Percentiles rank a stretch among this genome's conserved stretches.
Conservation (phyloP, 2,888 invertebrate species). For the Clivina fossor region DNA sequence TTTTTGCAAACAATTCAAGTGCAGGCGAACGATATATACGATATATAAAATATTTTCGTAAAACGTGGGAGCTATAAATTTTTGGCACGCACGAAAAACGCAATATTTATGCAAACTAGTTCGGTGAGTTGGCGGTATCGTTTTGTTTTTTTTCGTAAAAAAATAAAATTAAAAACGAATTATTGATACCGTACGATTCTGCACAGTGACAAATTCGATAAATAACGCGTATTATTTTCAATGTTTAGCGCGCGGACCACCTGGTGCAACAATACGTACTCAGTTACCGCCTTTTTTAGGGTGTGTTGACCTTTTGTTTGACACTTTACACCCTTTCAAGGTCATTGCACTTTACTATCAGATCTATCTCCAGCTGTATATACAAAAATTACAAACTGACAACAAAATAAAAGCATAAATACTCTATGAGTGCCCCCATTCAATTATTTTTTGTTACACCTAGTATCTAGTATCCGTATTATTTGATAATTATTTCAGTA, state of each 20-base stretch:
- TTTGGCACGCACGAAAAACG: slow-evolving; percentile 14
- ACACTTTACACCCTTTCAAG: slow-evolving; percentile 23
- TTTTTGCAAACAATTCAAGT: slow-evolving; percentile 6
- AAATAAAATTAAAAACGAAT: slow-evolving; percentile 22
- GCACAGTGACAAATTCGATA: slow-evolving; percentile 14
- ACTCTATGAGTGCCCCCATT: too few species aligned
- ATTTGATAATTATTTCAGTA: too few species aligned
- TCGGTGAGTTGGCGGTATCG: slow-evolving; percentile 5
- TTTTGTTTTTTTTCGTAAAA: not conserved
- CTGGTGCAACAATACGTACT: slow-evolving; percentile 10
- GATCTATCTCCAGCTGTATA: too few species aligned
- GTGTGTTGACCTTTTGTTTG: slow-evolving; percentile 4
- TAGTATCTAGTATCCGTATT: too few species aligned
- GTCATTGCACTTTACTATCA: slow-evolving; percentile 18
- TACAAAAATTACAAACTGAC: too few species aligned
- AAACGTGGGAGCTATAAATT: slow-evolving; percentile 2
- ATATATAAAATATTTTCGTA: not conserved
- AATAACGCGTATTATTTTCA: slow-evolving; percentile 8
- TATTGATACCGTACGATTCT: slow-evolving; percentile 16
- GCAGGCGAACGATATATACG: slow-evolving; percentile 20
- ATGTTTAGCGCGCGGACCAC: slow-evolving; percentile 11
- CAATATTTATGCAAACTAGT: slow-evolving; percentile 16
- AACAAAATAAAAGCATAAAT: too few species aligned
- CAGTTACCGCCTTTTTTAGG: not conserved
- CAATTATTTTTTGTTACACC: too few species aligned